A percentile compares a stretch with the other conserved stretches of the same genome.
Conservation (phyloP, 2,113 vertebrate species). For the Candoia aspera region DNA sequence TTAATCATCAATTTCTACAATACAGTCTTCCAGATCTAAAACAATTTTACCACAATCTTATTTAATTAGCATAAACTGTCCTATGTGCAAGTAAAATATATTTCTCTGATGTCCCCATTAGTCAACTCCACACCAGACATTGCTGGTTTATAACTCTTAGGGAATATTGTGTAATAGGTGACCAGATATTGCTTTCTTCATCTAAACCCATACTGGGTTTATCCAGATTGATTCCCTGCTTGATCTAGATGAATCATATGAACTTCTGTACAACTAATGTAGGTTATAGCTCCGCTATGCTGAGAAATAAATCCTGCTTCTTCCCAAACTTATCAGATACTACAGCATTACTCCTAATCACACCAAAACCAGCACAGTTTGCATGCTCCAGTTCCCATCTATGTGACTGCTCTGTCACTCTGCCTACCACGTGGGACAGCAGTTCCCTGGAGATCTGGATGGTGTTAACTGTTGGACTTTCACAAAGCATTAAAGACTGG, state of each 20-base stretch:
- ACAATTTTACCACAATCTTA: background rate
- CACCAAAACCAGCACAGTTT: background rate
- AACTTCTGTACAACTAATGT: background rate
- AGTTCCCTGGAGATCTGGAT: background rate
- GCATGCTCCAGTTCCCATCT: background rate
- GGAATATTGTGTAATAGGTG: background rate
- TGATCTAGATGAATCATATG: background rate
- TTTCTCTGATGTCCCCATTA: background rate
- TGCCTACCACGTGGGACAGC: background rate
- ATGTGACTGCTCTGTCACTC: background rate
- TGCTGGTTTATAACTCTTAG: background rate
- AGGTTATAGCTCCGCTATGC: background rate
- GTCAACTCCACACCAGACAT: background rate
- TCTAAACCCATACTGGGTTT: background rate
- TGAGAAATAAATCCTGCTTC: background rate
- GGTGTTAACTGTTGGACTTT: background rate
- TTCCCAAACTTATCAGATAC: background rate
- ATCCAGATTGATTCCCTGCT: background rate
- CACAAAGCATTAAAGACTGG: background rate
- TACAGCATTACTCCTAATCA: background rate
- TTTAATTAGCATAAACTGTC: background rate
- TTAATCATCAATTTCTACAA: constrained; percentile 12
- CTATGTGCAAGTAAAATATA: background rate
- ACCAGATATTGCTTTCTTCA: background rate
- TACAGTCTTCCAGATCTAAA: background rate